Evolutionary conservation across 2,888 invertebrate species (phyloP).

Genomic region (Noctuana brunneofusca): DNA sequence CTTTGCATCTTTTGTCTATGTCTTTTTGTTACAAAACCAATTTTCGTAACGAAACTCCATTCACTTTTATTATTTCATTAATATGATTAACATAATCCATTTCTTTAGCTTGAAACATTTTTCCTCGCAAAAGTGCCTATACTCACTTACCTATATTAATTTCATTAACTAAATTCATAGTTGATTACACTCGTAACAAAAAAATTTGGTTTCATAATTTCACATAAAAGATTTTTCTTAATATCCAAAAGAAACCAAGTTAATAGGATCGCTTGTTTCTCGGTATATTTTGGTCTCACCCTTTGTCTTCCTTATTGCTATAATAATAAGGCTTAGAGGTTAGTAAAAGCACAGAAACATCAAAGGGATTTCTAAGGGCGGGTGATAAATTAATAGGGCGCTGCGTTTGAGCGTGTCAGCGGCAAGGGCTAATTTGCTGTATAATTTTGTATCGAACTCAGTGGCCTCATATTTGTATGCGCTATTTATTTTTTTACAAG

Average conservation of each 20-base stretch:
- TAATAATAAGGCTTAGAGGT: slow-evolving; percentile 7
- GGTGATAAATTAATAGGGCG: slow-evolving; percentile 3
- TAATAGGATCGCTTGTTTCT: background rate
- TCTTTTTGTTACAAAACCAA: too few relatives aligned
- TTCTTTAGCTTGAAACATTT: too few relatives aligned
- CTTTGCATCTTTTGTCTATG: too few relatives aligned
- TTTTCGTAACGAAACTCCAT: background rate
- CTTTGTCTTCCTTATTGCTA: too few relatives aligned
- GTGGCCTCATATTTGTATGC: too few relatives aligned
- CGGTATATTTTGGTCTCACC: background rate
- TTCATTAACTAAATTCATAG: background rate
- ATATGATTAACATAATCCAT: too few relatives aligned
- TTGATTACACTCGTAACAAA: background rate
- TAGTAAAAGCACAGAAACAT: background rate
- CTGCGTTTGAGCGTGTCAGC: slow-evolving; percentile 11
- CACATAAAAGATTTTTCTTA: background rate
- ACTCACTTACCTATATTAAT: background rate
- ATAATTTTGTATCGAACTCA: background rate
- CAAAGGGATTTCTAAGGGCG: slow-evolving; percentile 3
- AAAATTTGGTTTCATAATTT: background rate
- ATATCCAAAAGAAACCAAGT: background rate
- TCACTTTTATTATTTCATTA: background rate
- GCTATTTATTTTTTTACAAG: too few relatives aligned
- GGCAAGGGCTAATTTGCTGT: background rate
- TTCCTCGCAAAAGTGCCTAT: too few relatives aligned